Percentiles rank a stretch among this genome's conserved stretches.
phyloP scores from a whole-genome alignment of 2,797 vertebrate species.

The Sebastes oblongus region DNA sequence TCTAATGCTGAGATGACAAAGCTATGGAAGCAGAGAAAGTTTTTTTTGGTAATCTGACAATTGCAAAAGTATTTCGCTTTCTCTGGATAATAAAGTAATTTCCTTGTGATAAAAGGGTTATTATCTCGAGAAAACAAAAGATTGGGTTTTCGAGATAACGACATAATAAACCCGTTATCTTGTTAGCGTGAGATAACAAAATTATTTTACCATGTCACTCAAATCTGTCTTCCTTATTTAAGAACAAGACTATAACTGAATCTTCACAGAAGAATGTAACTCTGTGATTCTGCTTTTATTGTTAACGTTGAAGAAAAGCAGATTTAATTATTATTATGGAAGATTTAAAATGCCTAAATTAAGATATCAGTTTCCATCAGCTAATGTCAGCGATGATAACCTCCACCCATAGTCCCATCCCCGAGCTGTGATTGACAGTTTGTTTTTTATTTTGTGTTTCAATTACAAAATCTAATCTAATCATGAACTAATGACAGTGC shows the following conservation, averaged over 20 bases:
- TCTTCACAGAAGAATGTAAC: not conserved
- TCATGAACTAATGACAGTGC: too few species aligned
- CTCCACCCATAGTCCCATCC: too few species aligned
- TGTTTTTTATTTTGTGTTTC: too few species aligned
- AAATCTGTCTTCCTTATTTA: not conserved
- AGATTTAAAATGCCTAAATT: too few species aligned
- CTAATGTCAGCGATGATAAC: too few species aligned
- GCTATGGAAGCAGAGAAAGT: not conserved
- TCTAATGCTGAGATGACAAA: not conserved
- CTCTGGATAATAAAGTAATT: not conserved
- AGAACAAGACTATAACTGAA: not conserved
- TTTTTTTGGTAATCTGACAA: too few species aligned
- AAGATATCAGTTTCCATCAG: too few species aligned
- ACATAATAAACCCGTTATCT: not conserved
- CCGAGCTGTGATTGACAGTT: too few species aligned
- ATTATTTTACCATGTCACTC: not conserved
- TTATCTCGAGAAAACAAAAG: not conserved
- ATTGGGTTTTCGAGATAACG: not conserved
- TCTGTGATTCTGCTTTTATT: not conserved
- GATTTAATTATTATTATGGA: too few species aligned
- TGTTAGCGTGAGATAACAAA: not conserved
- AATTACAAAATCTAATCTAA: too few species aligned
- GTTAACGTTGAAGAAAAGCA: too few species aligned
- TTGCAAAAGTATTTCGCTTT: not conserved
- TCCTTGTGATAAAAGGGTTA: not conserved